Base-by-base conservation (phyloP, 2,888 invertebrate genomes). In the Hirtodrosophila histrioides region DNA sequence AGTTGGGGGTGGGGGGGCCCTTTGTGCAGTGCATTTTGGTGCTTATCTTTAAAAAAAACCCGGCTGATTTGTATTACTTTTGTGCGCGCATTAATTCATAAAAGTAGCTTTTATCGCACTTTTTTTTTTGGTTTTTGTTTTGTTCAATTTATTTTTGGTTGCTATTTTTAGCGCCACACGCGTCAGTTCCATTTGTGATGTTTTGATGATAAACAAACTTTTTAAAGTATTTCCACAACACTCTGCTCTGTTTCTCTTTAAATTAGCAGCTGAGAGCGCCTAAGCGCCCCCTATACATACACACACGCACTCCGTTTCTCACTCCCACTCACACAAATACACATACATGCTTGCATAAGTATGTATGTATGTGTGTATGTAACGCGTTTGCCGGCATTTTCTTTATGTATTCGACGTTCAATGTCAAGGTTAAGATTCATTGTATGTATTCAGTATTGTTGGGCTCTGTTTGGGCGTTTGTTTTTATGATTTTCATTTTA, bases 351-450 rank as follows among this genome's bases (percentile, higher is more conserved):
- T 39, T 17, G 27, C 41, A 45, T 44, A 37, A 49, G 31, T 53
- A 35, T 64, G 37, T 41, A 17, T 57, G 48, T 60, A 40, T 64
- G 37, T 41, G 11, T 57, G 48, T 60, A 40, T 68, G 58, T 51
- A 36, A 49, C 61, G 45, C 72, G 76, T 68, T 76, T 74, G 76
- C 83, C 78, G 78, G 77, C 60, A 56, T 74, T 75, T 70, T 75
- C 60, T 70, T 75, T 69, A 75, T 63, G 74, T 74, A 62, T 76
- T 80, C 73, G 65, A 53, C 72, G 58, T 69, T 69, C 88, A 86
- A 86, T 88, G 86, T 88, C 86, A 86, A 86, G 86, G 86, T 86
- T 88, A 88, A 82, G 69, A 71, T 50, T 73, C 50, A 81, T 79
- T 86, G 80, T 48, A 9, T 55, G 69, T 57, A 75, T 81, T 75